Base-by-base conservation (phyloP, 2,888 invertebrate species). In the Plagodis dolabraria region DNA sequence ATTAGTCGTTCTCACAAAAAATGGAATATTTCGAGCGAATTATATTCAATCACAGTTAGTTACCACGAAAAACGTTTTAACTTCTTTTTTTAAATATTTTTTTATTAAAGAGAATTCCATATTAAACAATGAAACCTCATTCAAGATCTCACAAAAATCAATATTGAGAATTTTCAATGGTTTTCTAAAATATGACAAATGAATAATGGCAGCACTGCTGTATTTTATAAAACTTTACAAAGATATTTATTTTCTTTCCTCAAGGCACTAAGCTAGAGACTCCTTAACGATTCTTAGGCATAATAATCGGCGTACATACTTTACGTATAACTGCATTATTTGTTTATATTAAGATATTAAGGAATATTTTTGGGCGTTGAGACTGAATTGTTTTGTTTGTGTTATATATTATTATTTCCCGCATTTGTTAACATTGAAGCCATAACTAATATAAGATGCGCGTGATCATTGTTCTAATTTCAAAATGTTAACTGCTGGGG, bases 301-400 rank as follows among this genome's bases (percentile, higher is more conserved):
- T 40, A 48, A 53, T 53, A 22, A 60, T 52, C 53, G 33, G 77
- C 77, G 79, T 82, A 80, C 69, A 75, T 79, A 79, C 7, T 78
- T 79, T 77, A 81, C 83, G 75, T 76, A 69, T 72, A 77, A 70
- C 70, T 65, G 67, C 68, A 54, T 42, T 53, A 53, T 87, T 89
- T 87, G 80, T 79, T 85, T 22, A 22, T 22, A 22, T 22, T 22
- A 22, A 22, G 22, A 83, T 81, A 65, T 54, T 67, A 61, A 64
- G 69, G 64, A 57, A 77, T 83, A 80, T 87, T 89, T 82, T 92
- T 85, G 84, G 89, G 86, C 86, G 91, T 91, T 91, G 92, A 92
- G 92, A 92, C 92, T 92, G 92, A 92, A 83, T 92, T 91, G 90
- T 91, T 91, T 92, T 91, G 91, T 91, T 92, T 90, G 85, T 89